These are phyloP conservation scores for Falco biarmicus DNA, from an alignment of 2,797 vertebrate species.

Conservation along the genomic window DNA sequence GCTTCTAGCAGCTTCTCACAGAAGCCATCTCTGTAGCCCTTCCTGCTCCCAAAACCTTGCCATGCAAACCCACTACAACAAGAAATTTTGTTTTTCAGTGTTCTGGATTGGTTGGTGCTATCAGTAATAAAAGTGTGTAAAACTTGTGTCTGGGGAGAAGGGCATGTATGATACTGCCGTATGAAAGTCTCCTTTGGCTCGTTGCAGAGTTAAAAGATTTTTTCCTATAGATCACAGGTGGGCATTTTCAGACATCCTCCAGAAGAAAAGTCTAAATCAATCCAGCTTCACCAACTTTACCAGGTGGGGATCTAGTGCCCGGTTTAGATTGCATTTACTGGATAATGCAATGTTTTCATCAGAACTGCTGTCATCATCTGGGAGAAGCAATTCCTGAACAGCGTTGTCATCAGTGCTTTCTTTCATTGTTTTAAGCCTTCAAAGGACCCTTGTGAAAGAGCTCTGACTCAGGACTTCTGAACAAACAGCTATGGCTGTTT, in stretches of 20 bases:
- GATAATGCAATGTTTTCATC: not conserved
- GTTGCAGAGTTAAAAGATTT: not conserved
- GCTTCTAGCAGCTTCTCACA: too few relatives aligned
- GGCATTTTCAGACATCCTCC: not conserved
- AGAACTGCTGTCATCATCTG: not conserved
- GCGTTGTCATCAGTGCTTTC: not conserved
- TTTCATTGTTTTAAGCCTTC: not conserved
- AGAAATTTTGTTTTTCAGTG: not conserved
- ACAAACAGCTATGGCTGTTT: not conserved
- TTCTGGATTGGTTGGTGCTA: not conserved
- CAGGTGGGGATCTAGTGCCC: not conserved
- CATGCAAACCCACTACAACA: too few relatives aligned
- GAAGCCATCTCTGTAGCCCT: too few relatives aligned
- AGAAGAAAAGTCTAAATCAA: not conserved
- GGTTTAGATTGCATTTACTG: not conserved
- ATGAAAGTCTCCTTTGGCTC: not conserved
- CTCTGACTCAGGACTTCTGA: not conserved
- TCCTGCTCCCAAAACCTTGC: too few relatives aligned
- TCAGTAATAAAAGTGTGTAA: not conserved
- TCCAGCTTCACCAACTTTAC: not conserved
- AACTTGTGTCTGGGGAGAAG: not conserved
- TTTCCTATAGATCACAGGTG: not conserved
- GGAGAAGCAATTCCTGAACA: not conserved
- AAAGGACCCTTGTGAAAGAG: not conserved
- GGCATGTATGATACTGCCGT: not conserved